Evolutionary conservation across 2,113 vertebrate species (phyloP).

Genomic region (Gadus macrocephalus): DNA sequence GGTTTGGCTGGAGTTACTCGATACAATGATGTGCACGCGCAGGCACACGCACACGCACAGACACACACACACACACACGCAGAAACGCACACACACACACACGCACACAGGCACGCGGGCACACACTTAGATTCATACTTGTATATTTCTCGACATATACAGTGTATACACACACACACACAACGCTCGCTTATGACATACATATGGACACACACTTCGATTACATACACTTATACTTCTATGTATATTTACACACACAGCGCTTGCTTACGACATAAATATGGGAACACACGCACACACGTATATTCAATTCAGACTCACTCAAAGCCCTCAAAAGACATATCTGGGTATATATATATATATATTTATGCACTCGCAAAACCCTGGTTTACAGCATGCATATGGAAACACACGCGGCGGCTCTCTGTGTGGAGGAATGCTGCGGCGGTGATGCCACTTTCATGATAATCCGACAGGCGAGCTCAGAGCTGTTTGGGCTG

Average conservation of each 20-base stretch:
- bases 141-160: no score
- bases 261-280: background rate
- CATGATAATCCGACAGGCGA: slow-evolving; percentile 62
- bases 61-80: slow-evolving; percentile 16
- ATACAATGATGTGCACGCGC: background rate
- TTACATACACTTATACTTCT: no score
- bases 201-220: background rate
- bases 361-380: no score
- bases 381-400: background rate
- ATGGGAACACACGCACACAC: background rate
- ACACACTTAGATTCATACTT: no score
- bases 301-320: no score
- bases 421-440: slow-evolving; percentile 40
- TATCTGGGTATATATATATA: no score
- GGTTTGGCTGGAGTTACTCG: slow-evolving; percentile 28
- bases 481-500: slow-evolving; percentile 36
- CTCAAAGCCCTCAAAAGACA: no score
- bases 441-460: slow-evolving; percentile 54
- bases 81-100: slow-evolving; percentile 9
- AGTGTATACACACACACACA: no score
- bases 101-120: no score
- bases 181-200: background rate
- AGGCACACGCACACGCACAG: background rate
- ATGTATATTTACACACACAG: no score
- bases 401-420: background rate